These are phyloP conservation scores for Sapayoa aenigma DNA, from an alignment of 2,113 vertebrate species.

Conservation along the genomic window DNA sequence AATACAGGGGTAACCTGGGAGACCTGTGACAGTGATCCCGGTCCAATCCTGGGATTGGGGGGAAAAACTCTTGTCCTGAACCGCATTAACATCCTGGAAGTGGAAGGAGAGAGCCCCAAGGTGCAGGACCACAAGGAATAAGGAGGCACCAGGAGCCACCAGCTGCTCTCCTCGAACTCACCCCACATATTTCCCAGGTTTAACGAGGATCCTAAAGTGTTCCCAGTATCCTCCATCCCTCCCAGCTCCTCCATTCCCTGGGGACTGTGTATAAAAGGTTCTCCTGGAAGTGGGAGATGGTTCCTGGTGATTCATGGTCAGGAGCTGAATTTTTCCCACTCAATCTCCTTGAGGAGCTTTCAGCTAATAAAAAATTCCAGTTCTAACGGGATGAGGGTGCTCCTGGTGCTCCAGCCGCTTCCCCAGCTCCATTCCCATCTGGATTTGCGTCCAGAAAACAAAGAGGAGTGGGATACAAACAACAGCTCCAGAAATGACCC, in stretches of 20 bases:
- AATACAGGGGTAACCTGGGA: neutral
- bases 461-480: neutral
- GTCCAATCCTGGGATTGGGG: neutral
- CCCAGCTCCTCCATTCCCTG: neutral
- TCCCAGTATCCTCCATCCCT: neutral
- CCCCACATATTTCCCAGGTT: neutral
- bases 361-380: neutral
- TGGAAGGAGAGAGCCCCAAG: accelerated
- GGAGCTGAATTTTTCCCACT: neutral
- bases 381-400: neutral
- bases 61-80: neutral
- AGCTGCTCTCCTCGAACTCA: neutral
- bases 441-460: neutral
- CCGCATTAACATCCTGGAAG: neutral
- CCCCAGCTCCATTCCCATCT: neutral
- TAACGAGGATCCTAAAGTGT: neutral
- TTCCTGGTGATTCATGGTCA: neutral
- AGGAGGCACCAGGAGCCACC: neutral
- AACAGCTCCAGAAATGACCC: neutral
- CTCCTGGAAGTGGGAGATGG: neutral
- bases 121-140: neutral
- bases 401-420: neutral
- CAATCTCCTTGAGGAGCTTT: neutral
- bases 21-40: neutral
- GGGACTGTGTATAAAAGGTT: accelerated